A percentile compares a stretch with the other conserved stretches of the same genome.
These are phyloP conservation scores for Fissipunctia ypsillon DNA, from an alignment of 2,888 invertebrate species.

Conservation along the genomic window DNA sequence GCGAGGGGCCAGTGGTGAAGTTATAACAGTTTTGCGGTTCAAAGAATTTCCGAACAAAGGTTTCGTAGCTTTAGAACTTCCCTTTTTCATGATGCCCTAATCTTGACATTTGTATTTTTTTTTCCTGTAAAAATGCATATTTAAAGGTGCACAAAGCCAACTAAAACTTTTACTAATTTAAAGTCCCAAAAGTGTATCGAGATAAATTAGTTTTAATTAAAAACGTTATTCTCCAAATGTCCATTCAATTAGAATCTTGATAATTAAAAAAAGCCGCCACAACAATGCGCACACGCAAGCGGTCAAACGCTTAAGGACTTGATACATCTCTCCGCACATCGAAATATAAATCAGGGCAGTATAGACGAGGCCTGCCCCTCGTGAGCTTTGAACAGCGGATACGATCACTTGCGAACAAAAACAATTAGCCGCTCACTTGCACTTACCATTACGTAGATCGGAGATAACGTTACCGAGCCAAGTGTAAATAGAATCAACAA, in stretches of 20 bases:
- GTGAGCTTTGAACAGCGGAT: slow-evolving; percentile 84
- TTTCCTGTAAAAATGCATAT: background rate
- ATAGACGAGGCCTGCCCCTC: slow-evolving; percentile 80
- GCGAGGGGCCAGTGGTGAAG: slow-evolving; percentile 14
- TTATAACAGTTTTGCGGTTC: slow-evolving; percentile 15
- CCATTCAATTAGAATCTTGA: slow-evolving; percentile 58
- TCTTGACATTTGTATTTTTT: background rate
- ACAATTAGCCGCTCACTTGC: slow-evolving; percentile 83
- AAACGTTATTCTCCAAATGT: slow-evolving; percentile 39
- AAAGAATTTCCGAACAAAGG: background rate
- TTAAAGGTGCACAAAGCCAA: background rate
- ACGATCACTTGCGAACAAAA: slow-evolving; percentile 82
- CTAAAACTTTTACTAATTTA: background rate
- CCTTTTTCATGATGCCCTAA: background rate
- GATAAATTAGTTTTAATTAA: slow-evolving; percentile 53
- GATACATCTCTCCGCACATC: slow-evolving; percentile 79
- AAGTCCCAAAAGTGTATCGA: slow-evolving; percentile 27
- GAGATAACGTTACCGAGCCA: slow-evolving; percentile 77
- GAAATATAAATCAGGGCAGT: slow-evolving; percentile 88
- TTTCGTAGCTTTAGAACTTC: background rate
- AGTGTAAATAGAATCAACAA: slow-evolving; percentile 67
- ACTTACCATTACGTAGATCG: slow-evolving; percentile 86
- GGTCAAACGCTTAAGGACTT: slow-evolving; percentile 79
- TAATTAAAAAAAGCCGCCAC: slow-evolving; percentile 48
- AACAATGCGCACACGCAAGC: slow-evolving; percentile 66